phyloP scores from a whole-genome alignment of 2,888 invertebrate genomes.

The Taphrorychus bicolor region DNA sequence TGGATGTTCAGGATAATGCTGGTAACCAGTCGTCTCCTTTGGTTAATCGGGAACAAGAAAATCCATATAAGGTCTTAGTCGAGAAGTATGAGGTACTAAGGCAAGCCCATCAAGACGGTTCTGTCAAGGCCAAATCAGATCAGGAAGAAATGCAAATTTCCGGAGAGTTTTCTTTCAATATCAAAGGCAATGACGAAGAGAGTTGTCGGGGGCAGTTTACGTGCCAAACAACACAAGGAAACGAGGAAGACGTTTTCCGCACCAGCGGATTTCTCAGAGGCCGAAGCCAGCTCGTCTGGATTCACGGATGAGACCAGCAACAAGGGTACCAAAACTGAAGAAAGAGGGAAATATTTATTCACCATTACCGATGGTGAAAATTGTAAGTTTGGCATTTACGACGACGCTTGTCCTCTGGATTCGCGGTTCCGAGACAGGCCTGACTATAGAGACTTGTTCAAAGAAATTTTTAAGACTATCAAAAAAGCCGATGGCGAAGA shows the following conservation, averaged over 20 bases:
- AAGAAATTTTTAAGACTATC: conserved; percentile 82
- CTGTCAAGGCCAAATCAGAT: conserved; percentile 60
- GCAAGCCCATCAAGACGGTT: conserved; percentile 73
- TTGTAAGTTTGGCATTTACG: conserved; percentile 85
- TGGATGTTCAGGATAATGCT: conserved; percentile 51
- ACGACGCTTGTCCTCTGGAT: conserved; percentile 77
- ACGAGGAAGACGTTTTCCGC: conserved; percentile 70
- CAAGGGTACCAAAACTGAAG: conserved; percentile 83
- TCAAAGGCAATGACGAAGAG: conserved; percentile 70
- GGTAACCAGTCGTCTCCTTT: conserved; percentile 43
- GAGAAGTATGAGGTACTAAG: conserved; percentile 86
- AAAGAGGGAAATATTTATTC: conserved; percentile 81
- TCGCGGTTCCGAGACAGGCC: conserved; percentile 83
- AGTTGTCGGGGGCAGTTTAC: conserved; percentile 66
- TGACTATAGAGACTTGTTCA: conserved; percentile 80
- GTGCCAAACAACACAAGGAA: conserved; percentile 60
- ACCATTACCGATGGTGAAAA: conserved; percentile 87
- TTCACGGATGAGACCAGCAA: conserved; percentile 86
- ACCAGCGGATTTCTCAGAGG: conserved; percentile 83
- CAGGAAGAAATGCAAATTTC: conserved; percentile 81
- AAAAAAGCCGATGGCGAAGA: conserved; percentile 83
- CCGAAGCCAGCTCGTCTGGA: conserved; percentile 83
- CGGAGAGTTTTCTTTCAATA: conserved; percentile 67
- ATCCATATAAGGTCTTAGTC: conserved; percentile 80
- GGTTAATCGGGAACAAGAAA: conserved; percentile 56